Conservation (phyloP, 1,140 invertebrate species). For the Helicorthomorpha holstii region DNA sequence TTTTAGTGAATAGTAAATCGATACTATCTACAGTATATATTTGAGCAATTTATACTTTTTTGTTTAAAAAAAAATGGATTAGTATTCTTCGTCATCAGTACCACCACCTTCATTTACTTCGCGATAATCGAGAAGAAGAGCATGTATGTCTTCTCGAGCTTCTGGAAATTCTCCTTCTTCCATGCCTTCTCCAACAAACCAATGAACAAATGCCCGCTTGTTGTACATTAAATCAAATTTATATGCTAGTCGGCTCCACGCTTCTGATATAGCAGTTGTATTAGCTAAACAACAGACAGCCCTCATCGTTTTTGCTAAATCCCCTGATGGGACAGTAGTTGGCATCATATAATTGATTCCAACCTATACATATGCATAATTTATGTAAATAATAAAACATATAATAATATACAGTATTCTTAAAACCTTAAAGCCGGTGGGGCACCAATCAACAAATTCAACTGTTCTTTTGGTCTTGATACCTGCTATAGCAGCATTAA, state of each 20-base stretch:
- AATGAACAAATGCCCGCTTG: constrained; percentile 33
- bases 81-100: not conserved
- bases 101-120: constrained; percentile 20
- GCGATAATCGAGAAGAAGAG: constrained; percentile 31
- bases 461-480: constrained; percentile 21
- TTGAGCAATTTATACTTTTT: too few species aligned
- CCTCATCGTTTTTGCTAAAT: constrained; percentile 64
- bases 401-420: not conserved
- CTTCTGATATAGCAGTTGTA: constrained; percentile 55
- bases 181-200: constrained; percentile 25
- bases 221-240: constrained; percentile 43
- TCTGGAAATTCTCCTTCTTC: constrained; percentile 34
- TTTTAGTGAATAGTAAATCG: too few species aligned
- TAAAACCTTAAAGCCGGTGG: constrained; percentile 24
- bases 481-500: constrained; percentile 28
- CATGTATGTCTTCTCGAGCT: constrained; percentile 36
- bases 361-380: constrained; percentile 16
- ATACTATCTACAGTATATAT: too few species aligned
- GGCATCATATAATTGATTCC: constrained; percentile 34
- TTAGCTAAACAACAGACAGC: constrained; percentile 63
- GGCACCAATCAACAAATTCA: constrained; percentile 32
- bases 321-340: constrained; percentile 37
- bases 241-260: constrained; percentile 38
- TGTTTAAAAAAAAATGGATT: too few species aligned
- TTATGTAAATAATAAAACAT: not conserved